Base-by-base conservation (phyloP, 2,113 vertebrate genomes). In the Oophaga pumilio region DNA sequence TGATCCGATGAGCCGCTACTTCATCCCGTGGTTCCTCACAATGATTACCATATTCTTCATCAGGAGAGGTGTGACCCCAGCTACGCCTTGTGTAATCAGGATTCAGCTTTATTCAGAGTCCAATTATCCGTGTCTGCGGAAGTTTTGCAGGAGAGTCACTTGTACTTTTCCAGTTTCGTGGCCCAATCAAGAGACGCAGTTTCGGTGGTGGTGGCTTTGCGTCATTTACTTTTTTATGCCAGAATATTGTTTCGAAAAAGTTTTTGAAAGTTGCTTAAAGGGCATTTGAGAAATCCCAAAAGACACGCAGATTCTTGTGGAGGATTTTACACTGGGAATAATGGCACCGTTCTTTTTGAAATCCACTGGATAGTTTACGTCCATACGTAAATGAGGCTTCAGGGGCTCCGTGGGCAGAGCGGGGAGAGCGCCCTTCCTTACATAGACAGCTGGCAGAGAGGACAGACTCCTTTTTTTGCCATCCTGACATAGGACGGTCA, bases 1-100 rank as follows among this genome's bases (percentile, higher is more conserved):
- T 78, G 85, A 78, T 76, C 43, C 59, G n/a, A 68, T 86, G 76
- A 86, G 60, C 74, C 77, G 64, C 66, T 78, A 86, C 43, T 68
- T 86, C 68, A 69, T 79, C 79, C 68, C 76, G 64, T 64, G 84
- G 71, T 85, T 85, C 84, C 76, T 68, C 76, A 43, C 43, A 28
- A 66, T 64, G 59, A 86, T 86, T 86, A 79, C n/a, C 85, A 86
- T 86, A 86, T 78, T 78, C 68, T 86, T 79, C 85, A 86, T 86
- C 85, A 86, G 76, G 17, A 14, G 74, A 85, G 59, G 85, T 79
- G 49, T 78, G 33, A 68, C 74, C 24, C 66, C 43, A 66, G 33
- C 60, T 53, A 11, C 2, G 43, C 3, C n/a, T 24, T 50, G 3
- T 6, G 15, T 78, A 68, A 78, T 86, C 85, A 86, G 43, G 28